These are phyloP conservation scores for Phylloscopus collybita DNA, from an alignment of 2,797 vertebrate species.

Conservation along the genomic window DNA sequence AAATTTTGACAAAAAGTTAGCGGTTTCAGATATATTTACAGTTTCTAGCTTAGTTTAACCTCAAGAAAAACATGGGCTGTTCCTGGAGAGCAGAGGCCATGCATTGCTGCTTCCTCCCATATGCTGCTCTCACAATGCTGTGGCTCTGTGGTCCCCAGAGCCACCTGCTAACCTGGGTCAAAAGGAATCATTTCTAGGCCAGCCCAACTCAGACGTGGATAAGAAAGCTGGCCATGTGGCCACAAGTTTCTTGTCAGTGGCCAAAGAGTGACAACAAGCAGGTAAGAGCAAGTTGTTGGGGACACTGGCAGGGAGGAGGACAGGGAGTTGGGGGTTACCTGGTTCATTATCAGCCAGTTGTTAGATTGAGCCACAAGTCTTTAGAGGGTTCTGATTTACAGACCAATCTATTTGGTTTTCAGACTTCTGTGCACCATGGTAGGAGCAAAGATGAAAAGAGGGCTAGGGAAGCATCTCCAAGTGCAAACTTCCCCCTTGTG, in stretches of 20 bases:
- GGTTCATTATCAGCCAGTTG: not conserved
- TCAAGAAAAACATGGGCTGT: not conserved
- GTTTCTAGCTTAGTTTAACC: not conserved
- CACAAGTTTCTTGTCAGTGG: not conserved
- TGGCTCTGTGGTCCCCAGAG: not conserved
- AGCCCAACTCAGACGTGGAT: not conserved
- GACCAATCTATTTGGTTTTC: not conserved
- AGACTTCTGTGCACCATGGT: not conserved
- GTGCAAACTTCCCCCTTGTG: not conserved
- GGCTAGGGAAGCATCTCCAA: not conserved
- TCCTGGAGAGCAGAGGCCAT: not conserved
- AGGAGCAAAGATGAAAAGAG: not conserved
- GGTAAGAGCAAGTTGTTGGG: rapidly evolving
- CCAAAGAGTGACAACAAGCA: not conserved
- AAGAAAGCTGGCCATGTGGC: rapidly evolving
- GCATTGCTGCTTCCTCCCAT: not conserved
- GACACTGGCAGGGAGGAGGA: not conserved
- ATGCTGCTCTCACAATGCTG: rapidly evolving
- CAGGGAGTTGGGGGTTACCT: not conserved
- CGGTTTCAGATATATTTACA: not conserved
- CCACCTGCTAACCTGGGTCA: not conserved
- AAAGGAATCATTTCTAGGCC: not conserved
- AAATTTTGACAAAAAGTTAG: not conserved
- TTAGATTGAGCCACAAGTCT: not conserved
- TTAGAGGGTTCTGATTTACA: not conserved